phyloP scores from a whole-genome alignment of 2,797 vertebrate genomes.

The Galaxias olidus region DNA sequence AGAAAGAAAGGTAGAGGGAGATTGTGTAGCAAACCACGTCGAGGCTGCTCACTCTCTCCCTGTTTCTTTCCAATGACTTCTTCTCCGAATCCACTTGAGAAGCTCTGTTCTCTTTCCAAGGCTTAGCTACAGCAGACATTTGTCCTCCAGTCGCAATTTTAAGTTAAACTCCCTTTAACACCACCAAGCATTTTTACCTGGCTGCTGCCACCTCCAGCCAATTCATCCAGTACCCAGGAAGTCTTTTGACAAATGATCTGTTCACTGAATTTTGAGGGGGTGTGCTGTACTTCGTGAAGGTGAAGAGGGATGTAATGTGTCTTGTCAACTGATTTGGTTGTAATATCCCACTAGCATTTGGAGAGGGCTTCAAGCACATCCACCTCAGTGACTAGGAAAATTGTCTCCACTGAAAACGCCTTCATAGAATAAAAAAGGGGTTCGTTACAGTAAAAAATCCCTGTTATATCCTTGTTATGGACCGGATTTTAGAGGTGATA shows the following conservation, averaged over 20 bases:
- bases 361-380: neutral
- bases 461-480: neutral
- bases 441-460: neutral
- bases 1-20: no score
- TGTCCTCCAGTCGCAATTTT: no score
- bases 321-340: conserved; percentile 8
- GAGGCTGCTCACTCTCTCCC: no score
- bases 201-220: neutral
- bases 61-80: no score
- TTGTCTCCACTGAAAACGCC: neutral
- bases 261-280: neutral
- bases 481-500: neutral
- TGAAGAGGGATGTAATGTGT: neutral
- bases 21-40: no score
- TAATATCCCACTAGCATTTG: neutral
- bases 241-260: neutral
- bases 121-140: no score
- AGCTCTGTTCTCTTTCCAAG: no score
- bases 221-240: neutral
- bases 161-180: no score
- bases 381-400: neutral
- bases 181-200: no score
- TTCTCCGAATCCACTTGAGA: no score
- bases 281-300: neutral
- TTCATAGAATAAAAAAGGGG: neutral